These are phyloP conservation scores for Deilephila porcellus DNA, from an alignment of 2,888 invertebrate genomes.

Conservation along the genomic window DNA sequence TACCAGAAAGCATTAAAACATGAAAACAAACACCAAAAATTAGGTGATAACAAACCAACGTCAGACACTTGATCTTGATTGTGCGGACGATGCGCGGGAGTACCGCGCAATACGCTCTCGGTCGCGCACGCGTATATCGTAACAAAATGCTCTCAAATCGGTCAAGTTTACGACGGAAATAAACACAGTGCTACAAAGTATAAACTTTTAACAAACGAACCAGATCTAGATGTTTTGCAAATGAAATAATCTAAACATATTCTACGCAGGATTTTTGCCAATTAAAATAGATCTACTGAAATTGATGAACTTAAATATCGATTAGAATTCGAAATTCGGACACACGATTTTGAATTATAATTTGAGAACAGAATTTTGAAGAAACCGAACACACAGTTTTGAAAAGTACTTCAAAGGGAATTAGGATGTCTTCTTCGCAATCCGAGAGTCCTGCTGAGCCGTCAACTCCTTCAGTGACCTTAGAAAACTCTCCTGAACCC, in stretches of 20 bases:
- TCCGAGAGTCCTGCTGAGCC: slow-evolving; percentile 57
- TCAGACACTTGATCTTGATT: slow-evolving; percentile 19
- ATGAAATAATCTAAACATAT: too few relatives aligned
- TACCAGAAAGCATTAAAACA: background rate
- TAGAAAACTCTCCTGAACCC: slow-evolving; percentile 63
- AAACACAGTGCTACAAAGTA: background rate
- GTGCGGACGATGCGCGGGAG: background rate
- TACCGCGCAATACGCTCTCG: slow-evolving; percentile 6
- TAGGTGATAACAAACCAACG: slow-evolving; percentile 14
- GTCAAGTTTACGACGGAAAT: slow-evolving; percentile 20
- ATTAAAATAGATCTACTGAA: background rate
- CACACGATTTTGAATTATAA: too few relatives aligned
- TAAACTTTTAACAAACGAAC: background rate
- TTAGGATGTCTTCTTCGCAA: background rate
- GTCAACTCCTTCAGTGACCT: slow-evolving; percentile 53
- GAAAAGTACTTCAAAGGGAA: too few relatives aligned
- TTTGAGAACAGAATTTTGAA: too few relatives aligned
- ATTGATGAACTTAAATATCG: background rate
- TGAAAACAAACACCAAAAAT: background rate
- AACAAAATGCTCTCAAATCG: slow-evolving; percentile 15
- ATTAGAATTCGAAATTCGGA: background rate
- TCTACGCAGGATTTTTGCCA: background rate
- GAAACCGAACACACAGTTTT: too few relatives aligned
- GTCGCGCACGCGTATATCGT: slow-evolving; percentile 1
- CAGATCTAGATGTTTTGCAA: too few relatives aligned